Conservation (phyloP, 2,113 vertebrate genomes). For the Spea bombifrons region DNA sequence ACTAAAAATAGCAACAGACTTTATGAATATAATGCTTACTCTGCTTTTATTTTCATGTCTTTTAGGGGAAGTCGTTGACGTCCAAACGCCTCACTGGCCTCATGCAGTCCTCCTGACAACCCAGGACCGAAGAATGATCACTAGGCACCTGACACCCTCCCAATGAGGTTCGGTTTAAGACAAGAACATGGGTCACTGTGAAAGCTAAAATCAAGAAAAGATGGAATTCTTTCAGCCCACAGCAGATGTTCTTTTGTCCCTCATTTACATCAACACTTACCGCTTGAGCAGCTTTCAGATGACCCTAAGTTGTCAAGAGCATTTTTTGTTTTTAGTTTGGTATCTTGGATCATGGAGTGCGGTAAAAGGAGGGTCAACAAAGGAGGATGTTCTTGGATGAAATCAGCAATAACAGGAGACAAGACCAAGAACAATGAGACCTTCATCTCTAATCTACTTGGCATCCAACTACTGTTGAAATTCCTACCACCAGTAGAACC, state of each 20-base stretch:
- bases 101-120: slow-evolving; percentile 94
- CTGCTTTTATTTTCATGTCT: slow-evolving; percentile 44
- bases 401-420: slow-evolving; percentile 48
- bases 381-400: slow-evolving; percentile 41
- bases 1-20: too few species aligned
- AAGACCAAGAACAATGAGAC: slow-evolving; percentile 37
- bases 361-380: neutral
- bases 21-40: slow-evolving; percentile 15
- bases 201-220: slow-evolving; percentile 51
- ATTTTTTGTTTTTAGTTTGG: slow-evolving; percentile 42
- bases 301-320: slow-evolving; percentile 23
- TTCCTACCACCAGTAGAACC: slow-evolving; percentile 4
- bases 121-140: slow-evolving; percentile 27
- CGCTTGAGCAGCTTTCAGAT: slow-evolving; percentile 52
- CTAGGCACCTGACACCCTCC: slow-evolving; percentile 47
- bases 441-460: slow-evolving; percentile 50
- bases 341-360: slow-evolving; percentile 37
- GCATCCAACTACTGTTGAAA: slow-evolving; percentile 49
- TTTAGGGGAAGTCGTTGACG: slow-evolving; percentile 89
- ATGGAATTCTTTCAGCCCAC: slow-evolving; percentile 34
- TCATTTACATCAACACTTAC: slow-evolving; percentile 52
- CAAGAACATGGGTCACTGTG: slow-evolving; percentile 52
- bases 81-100: slow-evolving; percentile 93
- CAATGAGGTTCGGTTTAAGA: slow-evolving; percentile 50
- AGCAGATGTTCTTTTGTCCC: slow-evolving; percentile 45